Base-by-base conservation (phyloP, 2,113 vertebrate genomes). In the Eublepharis macularius region DNA sequence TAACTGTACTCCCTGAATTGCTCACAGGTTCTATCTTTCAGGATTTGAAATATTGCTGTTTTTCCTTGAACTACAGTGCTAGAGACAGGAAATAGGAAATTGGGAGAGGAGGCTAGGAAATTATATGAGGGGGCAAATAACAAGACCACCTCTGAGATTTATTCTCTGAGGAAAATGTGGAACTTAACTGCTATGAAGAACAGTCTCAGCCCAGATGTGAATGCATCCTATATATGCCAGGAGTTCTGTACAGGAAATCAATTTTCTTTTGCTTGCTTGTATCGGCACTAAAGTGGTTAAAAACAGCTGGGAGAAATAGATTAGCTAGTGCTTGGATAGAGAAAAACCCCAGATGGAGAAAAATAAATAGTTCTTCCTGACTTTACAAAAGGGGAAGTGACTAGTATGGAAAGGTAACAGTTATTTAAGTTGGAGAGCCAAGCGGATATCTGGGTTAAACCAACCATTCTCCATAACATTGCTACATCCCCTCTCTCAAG, bases 11-110 rank as follows among this genome's bases (percentile, higher is more conserved):
- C 34, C 26, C 29, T 72, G 47, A 45, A 34, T 65, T 34, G 47
- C 54, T 34, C 32, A 45, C 6, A 57, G 54, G 41, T 75, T 83
- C 39, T 74, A 74, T 74, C 24, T 43, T 83, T 29, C 39, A 41
- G 36, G 12, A 17, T 69, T 54, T 5, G 41, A 39, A 54, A 39
- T 51, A 17, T 19, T 32, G 10, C 26, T 69, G 49, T 54, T 78
- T 60, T 34, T 17, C 51, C 12, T 54, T 78, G 51, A 34, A 34
- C 29, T n/a, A 39, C 21, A 82, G 49, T 54, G 36, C 47, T 7
- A 54, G 82, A 93, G 90, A 86, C 93, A 96, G 93, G 95, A 96
- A 96, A 87, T 87, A 93, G 88, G 89, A 95, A 95, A 94, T 93
- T 66, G 80, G 84, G 87, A 82, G 3, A 41, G 5, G 63, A 57